Conservation (phyloP, 2,797 vertebrate species). For the Sorex maritimensis region DNA sequence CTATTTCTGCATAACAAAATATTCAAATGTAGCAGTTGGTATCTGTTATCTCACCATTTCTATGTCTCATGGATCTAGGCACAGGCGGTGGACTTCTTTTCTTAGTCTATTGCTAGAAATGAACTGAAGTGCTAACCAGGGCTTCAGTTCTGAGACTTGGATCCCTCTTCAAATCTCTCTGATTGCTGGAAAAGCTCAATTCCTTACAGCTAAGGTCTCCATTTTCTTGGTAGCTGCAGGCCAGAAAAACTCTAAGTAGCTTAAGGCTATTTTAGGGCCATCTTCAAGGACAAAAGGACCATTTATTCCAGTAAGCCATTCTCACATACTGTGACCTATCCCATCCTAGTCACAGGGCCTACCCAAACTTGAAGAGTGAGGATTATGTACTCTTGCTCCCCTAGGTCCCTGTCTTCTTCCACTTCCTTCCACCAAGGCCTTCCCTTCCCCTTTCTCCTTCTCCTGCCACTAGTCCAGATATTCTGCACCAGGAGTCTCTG, state of each 20-base stretch:
- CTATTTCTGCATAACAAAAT: conserved; percentile 17
- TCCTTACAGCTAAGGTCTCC: background rate
- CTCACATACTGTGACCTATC: too few relatives aligned
- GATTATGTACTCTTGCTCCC: background rate
- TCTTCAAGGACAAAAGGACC: background rate
- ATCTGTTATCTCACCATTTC: background rate
- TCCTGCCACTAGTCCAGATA: background rate
- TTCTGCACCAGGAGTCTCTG: background rate
- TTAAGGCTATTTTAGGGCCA: background rate
- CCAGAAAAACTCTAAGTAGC: background rate
- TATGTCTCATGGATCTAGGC: background rate
- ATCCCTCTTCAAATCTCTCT: background rate
- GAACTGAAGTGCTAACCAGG: background rate
- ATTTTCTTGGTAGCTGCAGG: background rate
- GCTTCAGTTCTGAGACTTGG: background rate
- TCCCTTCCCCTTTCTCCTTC: background rate
- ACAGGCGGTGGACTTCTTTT: background rate
- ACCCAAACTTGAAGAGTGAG: background rate
- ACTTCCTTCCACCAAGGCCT: background rate
- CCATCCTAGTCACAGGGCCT: background rate
- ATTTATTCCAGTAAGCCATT: background rate
- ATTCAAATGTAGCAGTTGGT: background rate
- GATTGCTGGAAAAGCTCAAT: background rate
- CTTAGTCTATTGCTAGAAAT: background rate
- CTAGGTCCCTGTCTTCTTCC: background rate